These are phyloP conservation scores for Hycleus cichorii DNA, from an alignment of 1,140 invertebrate genomes.

Conservation along the genomic window DNA sequence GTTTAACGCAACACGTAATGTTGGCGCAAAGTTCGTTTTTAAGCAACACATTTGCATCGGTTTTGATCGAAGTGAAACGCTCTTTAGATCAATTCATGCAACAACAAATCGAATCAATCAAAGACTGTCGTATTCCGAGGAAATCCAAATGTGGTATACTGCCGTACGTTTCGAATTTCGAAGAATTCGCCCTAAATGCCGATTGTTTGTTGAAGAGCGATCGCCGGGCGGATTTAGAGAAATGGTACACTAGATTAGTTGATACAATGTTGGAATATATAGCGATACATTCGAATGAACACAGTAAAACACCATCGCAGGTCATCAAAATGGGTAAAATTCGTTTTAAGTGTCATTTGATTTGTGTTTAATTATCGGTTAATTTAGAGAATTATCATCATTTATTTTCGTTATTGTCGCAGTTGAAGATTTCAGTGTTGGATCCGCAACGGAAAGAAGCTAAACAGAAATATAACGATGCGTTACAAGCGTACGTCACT, in stretches of 20 bases:
- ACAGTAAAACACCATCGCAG: slow-evolving; percentile 88
- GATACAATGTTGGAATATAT: slow-evolving; percentile 83
- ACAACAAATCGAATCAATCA: slow-evolving; percentile 73
- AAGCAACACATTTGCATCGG: slow-evolving; percentile 81
- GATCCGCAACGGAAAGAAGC: slow-evolving; percentile 86
- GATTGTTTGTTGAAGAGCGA: slow-evolving; percentile 85
- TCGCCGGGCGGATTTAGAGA: slow-evolving; percentile 89
- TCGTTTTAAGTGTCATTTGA: too few species aligned
- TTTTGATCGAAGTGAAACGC: slow-evolving; percentile 87
- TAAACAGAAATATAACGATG: slow-evolving; percentile 85
- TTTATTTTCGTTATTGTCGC: slow-evolving; percentile 77
- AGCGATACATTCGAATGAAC: slow-evolving; percentile 69
- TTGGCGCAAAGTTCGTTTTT: slow-evolving; percentile 87
- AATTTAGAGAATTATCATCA: slow-evolving; percentile 91
- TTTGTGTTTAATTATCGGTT: slow-evolving; percentile 18
- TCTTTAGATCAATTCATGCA: slow-evolving; percentile 92
- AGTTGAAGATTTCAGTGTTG: slow-evolving; percentile 85
- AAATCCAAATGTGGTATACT: slow-evolving; percentile 85
- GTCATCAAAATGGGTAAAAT: slow-evolving; percentile 83
- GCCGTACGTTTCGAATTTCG: slow-evolving; percentile 86
- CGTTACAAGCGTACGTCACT: slow-evolving; percentile 84
- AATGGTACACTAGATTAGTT: slow-evolving; percentile 85
- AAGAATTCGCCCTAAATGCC: slow-evolving; percentile 80
- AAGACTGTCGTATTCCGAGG: slow-evolving; percentile 63
- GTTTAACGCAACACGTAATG: slow-evolving; percentile 83